Conservation (phyloP, 2,888 invertebrate genomes). For the Limenitis camilla region DNA sequence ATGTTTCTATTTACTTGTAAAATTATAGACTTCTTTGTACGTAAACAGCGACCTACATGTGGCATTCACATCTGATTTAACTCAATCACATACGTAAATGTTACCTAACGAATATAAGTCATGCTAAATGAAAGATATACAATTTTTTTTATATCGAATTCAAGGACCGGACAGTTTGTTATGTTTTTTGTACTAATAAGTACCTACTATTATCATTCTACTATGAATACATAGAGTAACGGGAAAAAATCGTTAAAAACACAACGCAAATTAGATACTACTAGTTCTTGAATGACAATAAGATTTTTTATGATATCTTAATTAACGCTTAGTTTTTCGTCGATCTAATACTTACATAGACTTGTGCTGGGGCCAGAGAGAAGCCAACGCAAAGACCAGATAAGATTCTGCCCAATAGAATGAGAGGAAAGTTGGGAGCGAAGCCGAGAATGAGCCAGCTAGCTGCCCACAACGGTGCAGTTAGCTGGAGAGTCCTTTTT, state of each 20-base stretch:
- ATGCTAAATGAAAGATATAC: background rate
- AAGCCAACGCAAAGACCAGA: slow-evolving; percentile 77
- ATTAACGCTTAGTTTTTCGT: no score
- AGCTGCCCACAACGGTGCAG: slow-evolving; percentile 66
- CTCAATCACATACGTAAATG: background rate
- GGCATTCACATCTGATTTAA: background rate
- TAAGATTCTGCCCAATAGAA: slow-evolving; percentile 71
- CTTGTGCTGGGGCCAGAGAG: slow-evolving; percentile 75
- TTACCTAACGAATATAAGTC: background rate
- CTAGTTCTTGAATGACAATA: no score
- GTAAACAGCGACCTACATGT: background rate
- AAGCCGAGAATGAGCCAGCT: slow-evolving; percentile 75
- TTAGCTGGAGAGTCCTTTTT: slow-evolving; percentile 62
- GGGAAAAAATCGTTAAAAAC: no score
- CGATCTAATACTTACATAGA: slow-evolving; percentile 68
- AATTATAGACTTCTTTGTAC: slow-evolving; percentile 1
- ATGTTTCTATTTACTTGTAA: background rate
- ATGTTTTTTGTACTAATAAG: background rate
- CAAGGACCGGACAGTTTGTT: background rate
- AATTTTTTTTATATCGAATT: background rate
- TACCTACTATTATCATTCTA: no score
- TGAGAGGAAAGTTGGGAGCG: slow-evolving; percentile 52
- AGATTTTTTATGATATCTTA: no score
- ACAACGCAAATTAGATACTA: no score
- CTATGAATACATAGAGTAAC: no score